These are phyloP conservation scores for Cariama cristata DNA, from an alignment of 2,113 vertebrate genomes.

Conservation along the genomic window DNA sequence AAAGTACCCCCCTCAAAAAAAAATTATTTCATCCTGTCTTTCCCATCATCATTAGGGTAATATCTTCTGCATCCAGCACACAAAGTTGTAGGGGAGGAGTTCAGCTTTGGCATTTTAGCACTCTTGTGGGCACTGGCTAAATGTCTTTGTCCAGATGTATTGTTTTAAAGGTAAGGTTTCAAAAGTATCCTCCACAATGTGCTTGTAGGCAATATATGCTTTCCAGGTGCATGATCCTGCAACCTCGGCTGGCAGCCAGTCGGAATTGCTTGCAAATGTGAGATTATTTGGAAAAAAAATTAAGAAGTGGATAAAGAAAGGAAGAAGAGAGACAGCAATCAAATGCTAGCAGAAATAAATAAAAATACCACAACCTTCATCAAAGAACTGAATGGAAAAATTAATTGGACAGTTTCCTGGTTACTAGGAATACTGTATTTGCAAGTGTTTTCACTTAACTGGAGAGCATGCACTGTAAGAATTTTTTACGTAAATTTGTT, in stretches of 20 bases:
- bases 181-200: background rate
- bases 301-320: background rate
- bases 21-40: background rate
- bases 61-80: background rate
- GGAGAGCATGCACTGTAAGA: background rate
- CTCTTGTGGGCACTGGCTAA: background rate
- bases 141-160: background rate
- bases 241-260: background rate
- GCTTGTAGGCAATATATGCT: background rate
- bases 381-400: background rate
- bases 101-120: background rate
- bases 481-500: background rate
- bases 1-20: background rate
- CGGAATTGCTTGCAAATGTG: background rate
- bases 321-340: background rate
- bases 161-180: constrained; percentile 4
- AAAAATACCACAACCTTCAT: background rate
- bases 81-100: background rate
- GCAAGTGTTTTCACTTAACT: constrained; percentile 36
- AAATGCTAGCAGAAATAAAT: constrained; percentile 4
- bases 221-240: background rate
- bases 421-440: background rate
- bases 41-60: background rate
- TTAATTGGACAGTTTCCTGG: background rate
- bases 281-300: background rate